Evolutionary conservation across 2,888 invertebrate genomes (phyloP).

Genomic region (Luperina testacea): DNA sequence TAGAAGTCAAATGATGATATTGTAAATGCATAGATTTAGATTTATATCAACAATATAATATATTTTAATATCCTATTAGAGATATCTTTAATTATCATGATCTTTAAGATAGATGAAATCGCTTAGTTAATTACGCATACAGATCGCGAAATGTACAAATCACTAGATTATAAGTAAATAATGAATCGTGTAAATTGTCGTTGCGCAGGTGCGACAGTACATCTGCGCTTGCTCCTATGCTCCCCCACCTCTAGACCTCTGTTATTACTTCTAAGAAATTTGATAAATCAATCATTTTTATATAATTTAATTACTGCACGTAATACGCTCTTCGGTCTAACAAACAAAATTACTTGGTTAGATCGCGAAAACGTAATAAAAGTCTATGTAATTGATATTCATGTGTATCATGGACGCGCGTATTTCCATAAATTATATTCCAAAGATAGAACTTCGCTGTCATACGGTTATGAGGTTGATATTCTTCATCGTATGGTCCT

Average conservation of each 20-base stretch:
- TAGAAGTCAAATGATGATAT: neutral
- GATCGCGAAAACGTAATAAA: conserved; percentile 64
- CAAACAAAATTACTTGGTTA: conserved; percentile 62
- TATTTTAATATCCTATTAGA: neutral
- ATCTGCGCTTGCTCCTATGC: conserved; percentile 80
- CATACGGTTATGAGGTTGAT: conserved; percentile 61
- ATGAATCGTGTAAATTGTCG: conserved; percentile 77
- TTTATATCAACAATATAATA: neutral
- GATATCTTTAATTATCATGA: neutral
- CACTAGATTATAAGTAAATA: conserved; percentile 69
- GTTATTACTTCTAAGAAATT: conserved; percentile 67
- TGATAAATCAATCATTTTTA: conserved; percentile 57
- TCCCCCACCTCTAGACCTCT: conserved; percentile 72
- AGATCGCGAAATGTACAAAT: conserved; percentile 63
- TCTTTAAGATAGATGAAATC: conserved; percentile 1
- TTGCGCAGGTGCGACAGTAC: conserved; percentile 83
- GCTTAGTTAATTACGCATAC: conserved; percentile 58
- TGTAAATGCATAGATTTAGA: neutral
- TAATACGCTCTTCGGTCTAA: conserved; percentile 42
- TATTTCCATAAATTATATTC: conserved; percentile 69
- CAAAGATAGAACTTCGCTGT: conserved; percentile 59
- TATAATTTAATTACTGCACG: conserved; percentile 50
- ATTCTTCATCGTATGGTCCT: conserved; percentile 43
- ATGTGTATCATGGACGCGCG: conserved; percentile 55
- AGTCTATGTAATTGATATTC: conserved; percentile 68